Evolutionary conservation across 2,113 vertebrate species (phyloP).

Genomic region (Peromyscus maniculatus): DNA sequence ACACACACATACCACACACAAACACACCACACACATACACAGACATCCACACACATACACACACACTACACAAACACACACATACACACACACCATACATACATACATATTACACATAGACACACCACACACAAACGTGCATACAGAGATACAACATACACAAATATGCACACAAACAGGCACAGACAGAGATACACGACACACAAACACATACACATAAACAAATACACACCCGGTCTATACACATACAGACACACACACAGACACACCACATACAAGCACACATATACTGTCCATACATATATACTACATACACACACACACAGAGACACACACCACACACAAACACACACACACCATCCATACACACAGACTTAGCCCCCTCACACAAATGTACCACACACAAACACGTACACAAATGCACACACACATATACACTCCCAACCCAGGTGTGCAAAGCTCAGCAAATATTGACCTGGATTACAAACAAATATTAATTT

Average conservation of each 20-base stretch:
- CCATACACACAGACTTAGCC: background rate
- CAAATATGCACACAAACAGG: no score
- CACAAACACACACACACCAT: no score
- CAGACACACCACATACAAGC: no score
- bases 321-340: no score
- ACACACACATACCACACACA: background rate
- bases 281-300: no score
- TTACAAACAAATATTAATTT: background rate
- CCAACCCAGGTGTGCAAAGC: background rate
- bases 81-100: background rate
- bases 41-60: no score
- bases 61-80: no score
- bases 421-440: background rate
- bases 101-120: background rate
- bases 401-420: background rate
- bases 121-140: no score
- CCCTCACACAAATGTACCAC: background rate
- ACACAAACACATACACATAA: background rate
- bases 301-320: no score
- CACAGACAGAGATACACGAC: background rate
- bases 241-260: no score
- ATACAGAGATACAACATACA: no score
- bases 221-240: no score
- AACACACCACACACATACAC: background rate
- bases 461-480: background rate